Percentiles rank a stretch among this genome's conserved stretches.
phyloP scores from a whole-genome alignment of 2,888 invertebrate genomes.

The Tipula helvola region DNA sequence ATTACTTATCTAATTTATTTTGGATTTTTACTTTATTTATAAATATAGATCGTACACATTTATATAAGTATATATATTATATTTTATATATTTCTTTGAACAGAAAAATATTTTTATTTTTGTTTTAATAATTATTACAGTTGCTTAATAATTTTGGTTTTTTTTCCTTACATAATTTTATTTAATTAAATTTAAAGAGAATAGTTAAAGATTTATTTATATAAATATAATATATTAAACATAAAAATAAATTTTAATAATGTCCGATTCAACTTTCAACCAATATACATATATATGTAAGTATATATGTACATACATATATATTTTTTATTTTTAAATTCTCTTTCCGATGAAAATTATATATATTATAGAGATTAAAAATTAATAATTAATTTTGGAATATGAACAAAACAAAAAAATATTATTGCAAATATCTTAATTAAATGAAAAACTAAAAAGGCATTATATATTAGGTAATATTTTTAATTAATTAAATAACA shows the following conservation, averaged over 20 bases:
- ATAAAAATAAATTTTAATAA: neutral
- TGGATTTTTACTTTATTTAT: neutral
- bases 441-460: neutral
- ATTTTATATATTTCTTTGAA: neutral
- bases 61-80: neutral
- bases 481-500: neutral
- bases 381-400: slow-evolving; percentile 1
- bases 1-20: neutral
- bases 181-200: neutral
- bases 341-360: neutral
- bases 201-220: neutral
- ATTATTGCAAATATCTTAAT: neutral
- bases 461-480: neutral
- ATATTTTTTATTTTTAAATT: neutral
- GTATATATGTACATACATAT: neutral
- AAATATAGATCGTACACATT: neutral
- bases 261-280: neutral
- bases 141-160: neutral
- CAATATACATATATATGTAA: neutral
- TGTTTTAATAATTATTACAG: neutral
- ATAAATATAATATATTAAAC: neutral
- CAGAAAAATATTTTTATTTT: neutral
- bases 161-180: neutral
- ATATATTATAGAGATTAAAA: neutral
- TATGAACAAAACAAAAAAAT: neutral